Conservation (phyloP, 2,113 vertebrate genomes). For the Melanerpes formicivorus region DNA sequence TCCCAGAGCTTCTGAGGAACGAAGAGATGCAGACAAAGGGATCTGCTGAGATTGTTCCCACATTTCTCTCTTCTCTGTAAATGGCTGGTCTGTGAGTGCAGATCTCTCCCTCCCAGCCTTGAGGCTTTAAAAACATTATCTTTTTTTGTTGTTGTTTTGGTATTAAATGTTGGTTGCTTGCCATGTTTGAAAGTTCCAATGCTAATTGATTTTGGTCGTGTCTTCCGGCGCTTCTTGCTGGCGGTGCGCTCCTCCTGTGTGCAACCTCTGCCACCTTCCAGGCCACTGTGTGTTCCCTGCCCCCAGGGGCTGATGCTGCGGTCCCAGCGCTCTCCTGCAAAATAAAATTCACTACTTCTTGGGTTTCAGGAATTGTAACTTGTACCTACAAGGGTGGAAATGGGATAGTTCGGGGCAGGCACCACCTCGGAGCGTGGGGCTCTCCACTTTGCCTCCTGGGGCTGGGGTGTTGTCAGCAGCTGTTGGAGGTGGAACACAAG, state of each 20-base stretch:
- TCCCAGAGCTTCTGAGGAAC: not conserved
- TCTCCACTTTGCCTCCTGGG: not conserved
- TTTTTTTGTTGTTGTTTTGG: not conserved
- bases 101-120: not conserved
- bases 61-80: not conserved
- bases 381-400: accelerated
- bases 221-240: not conserved
- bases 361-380: not conserved
- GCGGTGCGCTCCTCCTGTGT: accelerated
- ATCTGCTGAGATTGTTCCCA: accelerated
- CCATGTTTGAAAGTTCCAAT: not conserved
- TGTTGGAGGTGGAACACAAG: accelerated
- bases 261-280: not conserved
- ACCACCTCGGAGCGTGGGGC: accelerated
- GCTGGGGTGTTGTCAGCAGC: not conserved
- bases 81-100: not conserved
- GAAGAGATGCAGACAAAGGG: not conserved
- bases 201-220: not conserved
- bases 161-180: not conserved
- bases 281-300: accelerated
- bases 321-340: not conserved
- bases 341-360: constrained; percentile 32
- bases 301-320: not conserved
- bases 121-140: not conserved
- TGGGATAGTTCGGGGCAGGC: accelerated